These are phyloP conservation scores for Nomada ruficornis DNA, from an alignment of 2,888 invertebrate genomes.

Conservation along the genomic window DNA sequence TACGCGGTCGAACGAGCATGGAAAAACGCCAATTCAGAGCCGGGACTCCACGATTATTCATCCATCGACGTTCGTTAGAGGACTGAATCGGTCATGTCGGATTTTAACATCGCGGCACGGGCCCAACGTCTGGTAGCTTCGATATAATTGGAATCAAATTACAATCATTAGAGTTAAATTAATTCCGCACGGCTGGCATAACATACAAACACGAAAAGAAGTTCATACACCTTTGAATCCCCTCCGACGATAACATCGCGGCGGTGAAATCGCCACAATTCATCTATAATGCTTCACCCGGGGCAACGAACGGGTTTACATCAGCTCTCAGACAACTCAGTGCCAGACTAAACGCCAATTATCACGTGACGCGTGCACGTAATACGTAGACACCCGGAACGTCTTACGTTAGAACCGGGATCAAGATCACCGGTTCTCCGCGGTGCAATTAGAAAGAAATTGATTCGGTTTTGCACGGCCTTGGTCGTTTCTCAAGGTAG, in stretches of 20 bases:
- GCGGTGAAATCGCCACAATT: conserved; percentile 26
- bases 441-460: conserved; percentile 51
- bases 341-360: conserved; percentile 12
- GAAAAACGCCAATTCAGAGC: conserved; percentile 60
- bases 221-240: conserved; percentile 24
- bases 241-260: conserved; percentile 15
- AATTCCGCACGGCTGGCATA: not conserved
- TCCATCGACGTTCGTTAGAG: conserved; percentile 43
- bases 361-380: conserved; percentile 16
- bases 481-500: conserved; percentile 57
- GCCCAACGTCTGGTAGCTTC: no score
- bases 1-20: conserved; percentile 43
- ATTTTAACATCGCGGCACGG: conserved; percentile 19
- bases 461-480: conserved; percentile 43
- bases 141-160: no score
- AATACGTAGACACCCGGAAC: not conserved
- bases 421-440: conserved; percentile 11
- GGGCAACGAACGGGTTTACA: conserved; percentile 30
- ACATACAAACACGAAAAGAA: not conserved
- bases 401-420: not conserved
- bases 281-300: conserved; percentile 25
- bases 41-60: conserved; percentile 45
- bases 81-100: conserved; percentile 29
- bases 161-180: not conserved
- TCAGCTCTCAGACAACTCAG: not conserved